Percentiles rank a stretch among this genome's conserved stretches.
Conservation (phyloP, 1,140 invertebrate species). For the Bursaphelenchus mucronatus region DNA sequence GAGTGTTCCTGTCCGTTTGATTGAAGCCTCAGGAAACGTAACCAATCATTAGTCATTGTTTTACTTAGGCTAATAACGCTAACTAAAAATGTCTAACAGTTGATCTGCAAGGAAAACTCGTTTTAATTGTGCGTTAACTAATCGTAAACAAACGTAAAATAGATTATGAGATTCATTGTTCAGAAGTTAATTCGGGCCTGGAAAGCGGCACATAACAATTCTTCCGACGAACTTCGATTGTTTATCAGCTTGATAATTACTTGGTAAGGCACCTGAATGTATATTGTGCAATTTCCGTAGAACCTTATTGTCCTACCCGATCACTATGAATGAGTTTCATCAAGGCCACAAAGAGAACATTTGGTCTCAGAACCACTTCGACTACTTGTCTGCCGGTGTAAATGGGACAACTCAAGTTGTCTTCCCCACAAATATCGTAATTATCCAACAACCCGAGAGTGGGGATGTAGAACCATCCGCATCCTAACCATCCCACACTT, state of each 20-base stretch:
- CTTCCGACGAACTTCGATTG: conserved; percentile 25
- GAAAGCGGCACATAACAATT: conserved; percentile 32
- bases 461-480: conserved; percentile 34
- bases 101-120: neutral
- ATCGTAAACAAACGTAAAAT: neutral
- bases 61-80: neutral
- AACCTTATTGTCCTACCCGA: conserved; percentile 22
- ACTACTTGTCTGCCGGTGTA: conserved; percentile 23
- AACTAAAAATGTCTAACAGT: neutral
- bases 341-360: conserved; percentile 24
- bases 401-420: conserved; percentile 24
- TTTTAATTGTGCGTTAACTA: neutral
- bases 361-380: conserved; percentile 25
- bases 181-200: conserved; percentile 37
- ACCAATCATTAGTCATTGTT: too few relatives aligned
- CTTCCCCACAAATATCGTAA: conserved; percentile 31
- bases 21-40: too few relatives aligned
- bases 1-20: too few relatives aligned
- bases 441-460: conserved; percentile 42
- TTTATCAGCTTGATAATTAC: conserved; percentile 28
- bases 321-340: conserved; percentile 37
- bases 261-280: conserved; percentile 34
- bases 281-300: conserved; percentile 6
- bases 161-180: neutral
- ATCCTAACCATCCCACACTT: conserved; percentile 34